These are phyloP conservation scores for Microplitis mediator DNA, from an alignment of 1,140 invertebrate species.

Conservation along the genomic window DNA sequence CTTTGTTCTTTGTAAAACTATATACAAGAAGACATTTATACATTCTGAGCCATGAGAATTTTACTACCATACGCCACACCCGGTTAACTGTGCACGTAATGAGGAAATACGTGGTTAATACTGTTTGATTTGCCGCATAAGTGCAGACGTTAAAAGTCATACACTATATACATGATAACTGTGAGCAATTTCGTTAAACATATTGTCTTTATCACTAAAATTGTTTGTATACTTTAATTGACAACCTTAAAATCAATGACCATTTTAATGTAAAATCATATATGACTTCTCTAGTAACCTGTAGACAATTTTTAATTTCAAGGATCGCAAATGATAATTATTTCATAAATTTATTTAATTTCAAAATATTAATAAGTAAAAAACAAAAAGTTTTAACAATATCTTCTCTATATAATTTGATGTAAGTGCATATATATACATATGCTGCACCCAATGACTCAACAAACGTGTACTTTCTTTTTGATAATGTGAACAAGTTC, in stretches of 20 bases:
- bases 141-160: slow-evolving; percentile 19
- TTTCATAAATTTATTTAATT: no score
- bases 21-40: not conserved
- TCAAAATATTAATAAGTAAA: no score
- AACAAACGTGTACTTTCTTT: slow-evolving; percentile 21
- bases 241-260: no score
- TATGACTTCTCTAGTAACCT: no score
- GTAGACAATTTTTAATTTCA: no score
- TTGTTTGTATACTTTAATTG: no score
- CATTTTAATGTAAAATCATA: no score
- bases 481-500: slow-evolving; percentile 27
- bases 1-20: not conserved
- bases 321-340: no score
- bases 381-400: no score
- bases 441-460: slow-evolving; percentile 26
- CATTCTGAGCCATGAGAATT: slow-evolving; percentile 6
- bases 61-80: slow-evolving; percentile 23
- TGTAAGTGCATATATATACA: not conserved
- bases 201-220: not conserved
- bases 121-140: slow-evolving; percentile 31
- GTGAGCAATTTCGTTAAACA: not conserved
- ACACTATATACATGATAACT: not conserved
- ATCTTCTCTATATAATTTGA: no score
- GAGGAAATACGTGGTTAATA: slow-evolving; percentile 32
- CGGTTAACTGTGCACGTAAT: slow-evolving; percentile 33